These are phyloP conservation scores for Erebia palarica DNA, from an alignment of 2,888 invertebrate genomes.

Conservation along the genomic window DNA sequence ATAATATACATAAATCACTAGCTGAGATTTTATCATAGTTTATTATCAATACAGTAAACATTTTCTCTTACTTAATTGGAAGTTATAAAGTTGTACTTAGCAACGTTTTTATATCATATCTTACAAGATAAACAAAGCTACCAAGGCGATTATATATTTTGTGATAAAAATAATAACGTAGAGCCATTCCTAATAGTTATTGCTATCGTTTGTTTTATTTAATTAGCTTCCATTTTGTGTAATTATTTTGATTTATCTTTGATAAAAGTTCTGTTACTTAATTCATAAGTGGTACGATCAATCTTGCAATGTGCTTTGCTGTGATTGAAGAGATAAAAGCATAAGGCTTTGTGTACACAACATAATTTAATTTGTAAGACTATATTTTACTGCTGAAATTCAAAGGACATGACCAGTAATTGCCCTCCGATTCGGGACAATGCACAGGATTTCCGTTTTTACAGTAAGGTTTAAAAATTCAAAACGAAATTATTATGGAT, in stretches of 20 bases:
- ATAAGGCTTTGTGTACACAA: not conserved
- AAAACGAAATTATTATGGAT: too few relatives aligned
- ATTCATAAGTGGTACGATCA: constrained; percentile 20
- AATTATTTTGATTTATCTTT: constrained; percentile 22
- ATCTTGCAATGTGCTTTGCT: constrained; percentile 8
- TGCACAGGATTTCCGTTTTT: too few relatives aligned
- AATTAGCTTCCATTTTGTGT: constrained; percentile 22
- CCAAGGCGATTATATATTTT: constrained; percentile 9
- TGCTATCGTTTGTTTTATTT: constrained; percentile 15
- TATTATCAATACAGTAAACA: too few relatives aligned
- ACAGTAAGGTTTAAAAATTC: too few relatives aligned
- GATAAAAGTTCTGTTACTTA: constrained; percentile 18
- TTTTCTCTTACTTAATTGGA: too few relatives aligned
- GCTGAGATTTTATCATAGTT: too few relatives aligned
- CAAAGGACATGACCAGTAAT: too few relatives aligned
- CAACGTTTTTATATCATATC: not conserved
- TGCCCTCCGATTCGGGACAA: too few relatives aligned
- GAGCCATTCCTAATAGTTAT: constrained; percentile 12
- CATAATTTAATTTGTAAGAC: not conserved
- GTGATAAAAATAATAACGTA: constrained; percentile 15
- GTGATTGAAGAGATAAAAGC: constrained; percentile 11
- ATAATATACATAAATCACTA: not conserved
- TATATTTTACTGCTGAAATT: too few relatives aligned
- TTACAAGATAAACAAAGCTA: not conserved
- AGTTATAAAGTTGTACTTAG: not conserved